A percentile compares a stretch with the other conserved stretches of the same genome.
Evolutionary conservation across 2,797 vertebrate genomes (phyloP).

Genomic region (Geotrypetes seraphini): DNA sequence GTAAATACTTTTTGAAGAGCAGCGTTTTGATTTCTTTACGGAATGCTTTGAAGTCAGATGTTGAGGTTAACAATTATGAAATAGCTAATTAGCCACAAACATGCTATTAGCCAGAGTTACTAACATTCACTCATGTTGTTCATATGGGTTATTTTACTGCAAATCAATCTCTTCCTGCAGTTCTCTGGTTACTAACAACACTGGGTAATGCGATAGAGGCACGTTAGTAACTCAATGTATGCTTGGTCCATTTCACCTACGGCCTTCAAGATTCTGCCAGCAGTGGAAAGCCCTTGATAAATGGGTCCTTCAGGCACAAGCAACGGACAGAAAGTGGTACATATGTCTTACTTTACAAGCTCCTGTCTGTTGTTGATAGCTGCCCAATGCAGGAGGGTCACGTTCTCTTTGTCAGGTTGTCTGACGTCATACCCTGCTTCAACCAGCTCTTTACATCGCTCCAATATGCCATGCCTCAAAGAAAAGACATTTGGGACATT

Average conservation of each 20-base stretch:
- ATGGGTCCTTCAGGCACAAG: background rate
- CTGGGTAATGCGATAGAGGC: no score
- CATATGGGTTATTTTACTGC: no score
- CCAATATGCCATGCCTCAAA: conserved; percentile 79
- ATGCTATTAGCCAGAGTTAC: background rate
- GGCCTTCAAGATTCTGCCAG: background rate
- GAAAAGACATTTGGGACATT: no score
- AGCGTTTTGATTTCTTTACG: no score
- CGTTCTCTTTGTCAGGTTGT: conserved; percentile 90
- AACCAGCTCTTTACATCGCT: conserved; percentile 86
- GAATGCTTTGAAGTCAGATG: no score
- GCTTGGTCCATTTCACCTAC: background rate
- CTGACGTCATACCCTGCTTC: conserved; percentile 87
- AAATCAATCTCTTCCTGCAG: background rate
- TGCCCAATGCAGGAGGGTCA: conserved; percentile 91
- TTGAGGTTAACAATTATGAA: no score
- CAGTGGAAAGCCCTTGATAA: background rate
- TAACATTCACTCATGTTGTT: no score
- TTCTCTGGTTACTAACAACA: background rate
- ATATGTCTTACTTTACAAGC: conserved; percentile 75
- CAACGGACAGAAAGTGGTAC: background rate
- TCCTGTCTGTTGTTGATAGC: conserved; percentile 91
- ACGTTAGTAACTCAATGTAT: background rate
- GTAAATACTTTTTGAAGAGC: no score
- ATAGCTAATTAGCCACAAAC: background rate